Base-by-base conservation (phyloP, 1,140 invertebrate genomes). In the Macrobrachium rosenbergii region DNA sequence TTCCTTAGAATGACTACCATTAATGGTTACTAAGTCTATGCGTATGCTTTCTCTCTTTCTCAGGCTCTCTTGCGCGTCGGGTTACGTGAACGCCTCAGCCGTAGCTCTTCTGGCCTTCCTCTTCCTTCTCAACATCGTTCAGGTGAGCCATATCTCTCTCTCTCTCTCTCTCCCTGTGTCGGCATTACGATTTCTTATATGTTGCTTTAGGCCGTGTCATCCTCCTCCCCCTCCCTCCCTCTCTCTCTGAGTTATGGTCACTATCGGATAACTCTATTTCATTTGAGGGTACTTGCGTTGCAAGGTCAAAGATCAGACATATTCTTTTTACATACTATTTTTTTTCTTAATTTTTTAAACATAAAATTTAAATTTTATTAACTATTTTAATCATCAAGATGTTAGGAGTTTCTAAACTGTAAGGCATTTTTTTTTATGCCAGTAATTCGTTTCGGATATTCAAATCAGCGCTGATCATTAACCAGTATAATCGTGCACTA, bases 71-170 rank as follows among this genome's bases (percentile, higher is more conserved):
- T 89, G 88, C 52, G 82, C 84, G 16, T 89, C 88, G 5, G 85
- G 85, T n/a, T 89, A 89, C 69, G 88, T 89, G 37, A 89, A 89
- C 77, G 81, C 88, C 10, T 89, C 88, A 19, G 88, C 88, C 19
- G 88, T 89, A 28, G 88, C 88, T 37, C 88, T 89, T 10, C 88
- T 89, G 11, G 88, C 88, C 58, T 89, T 89, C 78, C 85, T 89
- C 62, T 89, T 89, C 69, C 82, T 89, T 16, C 85, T 89, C 73
- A 89, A 89, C 85, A 87, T 89, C 14, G 82, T 89, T n/a, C 88
- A 89, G 85, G 88, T 89, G 78, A 89, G 87, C 14, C 43, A 16
- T 64, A 0, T 28, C 59, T 64, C 62, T 58, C 23, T 28, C 60
- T 64, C 23, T 67, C 16, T 64, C 78, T 45, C 59, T 23, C 73